These are phyloP conservation scores for Sitobion miscanthi DNA, from an alignment of 1,140 invertebrate species.

Conservation along the genomic window DNA sequence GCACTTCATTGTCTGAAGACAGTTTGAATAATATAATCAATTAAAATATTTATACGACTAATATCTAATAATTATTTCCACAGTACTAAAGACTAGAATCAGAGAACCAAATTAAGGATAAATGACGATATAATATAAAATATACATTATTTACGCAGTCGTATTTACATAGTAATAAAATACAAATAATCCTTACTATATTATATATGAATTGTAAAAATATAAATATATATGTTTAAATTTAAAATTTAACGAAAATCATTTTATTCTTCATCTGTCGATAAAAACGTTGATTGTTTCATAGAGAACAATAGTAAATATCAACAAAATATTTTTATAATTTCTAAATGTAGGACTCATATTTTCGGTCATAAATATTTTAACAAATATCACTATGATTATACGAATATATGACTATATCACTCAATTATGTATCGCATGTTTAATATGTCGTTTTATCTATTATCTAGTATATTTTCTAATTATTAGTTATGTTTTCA, in stretches of 20 bases:
- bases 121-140: conserved; percentile 21
- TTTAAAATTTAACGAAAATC: conserved; percentile 30
- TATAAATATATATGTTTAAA: not conserved
- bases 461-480: not conserved
- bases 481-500: not conserved
- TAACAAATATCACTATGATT: not conserved
- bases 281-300: not conserved
- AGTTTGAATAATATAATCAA: not conserved
- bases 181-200: not conserved
- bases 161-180: conserved; percentile 39
- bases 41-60: not conserved
- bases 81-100: conserved; percentile 42
- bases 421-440: not conserved
- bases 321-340: not conserved
- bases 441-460: not conserved
- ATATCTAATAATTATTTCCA: conserved; percentile 22
- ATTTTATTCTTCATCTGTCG: not conserved
- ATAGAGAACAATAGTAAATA: not conserved
- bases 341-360: not conserved
- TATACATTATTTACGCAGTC: conserved; percentile 44
- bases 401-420: not conserved
- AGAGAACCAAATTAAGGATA: conserved; percentile 32
- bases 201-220: not conserved
- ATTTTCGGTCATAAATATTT: not conserved
- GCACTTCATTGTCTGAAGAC: not conserved